Percentiles rank a stretch among this genome's conserved stretches.
Conservation (phyloP, 2,888 invertebrate species). For the Amiota mariae region DNA sequence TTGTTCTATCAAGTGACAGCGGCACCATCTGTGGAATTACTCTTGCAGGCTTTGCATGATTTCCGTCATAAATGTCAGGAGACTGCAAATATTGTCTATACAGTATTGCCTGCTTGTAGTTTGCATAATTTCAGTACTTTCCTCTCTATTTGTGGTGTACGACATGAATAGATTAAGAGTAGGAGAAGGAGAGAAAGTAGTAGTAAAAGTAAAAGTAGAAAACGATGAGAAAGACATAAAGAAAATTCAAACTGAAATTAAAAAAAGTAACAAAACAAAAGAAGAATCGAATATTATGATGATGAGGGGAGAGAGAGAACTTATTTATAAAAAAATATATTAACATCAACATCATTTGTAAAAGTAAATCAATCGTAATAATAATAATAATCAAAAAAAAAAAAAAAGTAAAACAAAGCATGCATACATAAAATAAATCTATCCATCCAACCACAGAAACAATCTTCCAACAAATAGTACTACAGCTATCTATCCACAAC, state of each 20-base stretch:
- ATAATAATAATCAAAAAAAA: too few relatives aligned
- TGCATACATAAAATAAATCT: neutral
- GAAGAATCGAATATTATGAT: too few relatives aligned
- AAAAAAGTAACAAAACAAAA: neutral
- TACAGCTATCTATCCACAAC: too few relatives aligned
- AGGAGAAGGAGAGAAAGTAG: neutral
- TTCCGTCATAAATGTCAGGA: conserved; percentile 75
- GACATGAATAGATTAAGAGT: conserved; percentile 77
- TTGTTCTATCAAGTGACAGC: conserved; percentile 84
- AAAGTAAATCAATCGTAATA: too few relatives aligned
- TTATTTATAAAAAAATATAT: too few relatives aligned
- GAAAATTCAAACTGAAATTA: neutral
- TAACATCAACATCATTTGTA: too few relatives aligned
- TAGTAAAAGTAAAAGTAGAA: neutral
- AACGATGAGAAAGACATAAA: neutral
- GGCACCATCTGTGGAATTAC: conserved; percentile 74
- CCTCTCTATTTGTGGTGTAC: conserved; percentile 86
- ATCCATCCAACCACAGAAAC: too few relatives aligned
- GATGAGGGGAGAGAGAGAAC: too few relatives aligned
- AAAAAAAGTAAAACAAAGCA: neutral
- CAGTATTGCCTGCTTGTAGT: conserved; percentile 85
- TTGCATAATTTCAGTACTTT: conserved; percentile 88
- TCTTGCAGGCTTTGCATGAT: conserved; percentile 73
- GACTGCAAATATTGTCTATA: conserved; percentile 78
- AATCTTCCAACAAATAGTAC: too few relatives aligned